Conservation (phyloP, 2,888 invertebrate species). For the Ametastegia equiseti region DNA sequence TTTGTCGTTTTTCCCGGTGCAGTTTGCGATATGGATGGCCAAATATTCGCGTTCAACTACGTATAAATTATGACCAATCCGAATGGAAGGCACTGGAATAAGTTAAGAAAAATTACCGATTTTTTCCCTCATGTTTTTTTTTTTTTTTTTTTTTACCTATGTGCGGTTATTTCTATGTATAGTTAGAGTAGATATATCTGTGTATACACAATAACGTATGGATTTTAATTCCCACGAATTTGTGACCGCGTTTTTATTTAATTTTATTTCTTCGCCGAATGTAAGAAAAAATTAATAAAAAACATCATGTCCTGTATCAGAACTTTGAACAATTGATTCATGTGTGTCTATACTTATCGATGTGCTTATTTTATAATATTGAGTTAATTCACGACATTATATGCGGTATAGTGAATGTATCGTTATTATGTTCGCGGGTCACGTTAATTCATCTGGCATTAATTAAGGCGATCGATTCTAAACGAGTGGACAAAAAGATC, state of each 20-base stretch:
- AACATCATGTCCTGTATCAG: background rate
- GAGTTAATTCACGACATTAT: background rate
- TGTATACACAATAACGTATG: background rate
- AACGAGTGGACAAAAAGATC: too few relatives aligned
- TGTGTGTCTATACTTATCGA: background rate
- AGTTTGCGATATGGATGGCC: background rate
- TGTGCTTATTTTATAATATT: background rate
- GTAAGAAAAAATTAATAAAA: background rate
- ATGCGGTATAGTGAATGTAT: background rate
- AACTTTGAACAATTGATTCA: background rate
- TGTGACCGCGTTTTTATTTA: background rate
- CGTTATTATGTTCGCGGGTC: background rate
- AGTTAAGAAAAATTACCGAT: background rate
- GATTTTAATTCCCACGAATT: background rate
- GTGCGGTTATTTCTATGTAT: background rate
- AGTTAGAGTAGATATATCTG: background rate
- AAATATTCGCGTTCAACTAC: background rate
- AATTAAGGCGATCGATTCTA: slow-evolving; percentile 8
- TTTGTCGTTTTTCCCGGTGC: background rate
- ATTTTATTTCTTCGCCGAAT: background rate
- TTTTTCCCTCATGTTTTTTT: background rate
- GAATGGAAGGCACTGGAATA: slow-evolving; percentile 34
- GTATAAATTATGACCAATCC: slow-evolving; percentile 6
- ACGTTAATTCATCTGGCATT: slow-evolving; percentile 5
- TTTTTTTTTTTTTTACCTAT: background rate